Conservation (phyloP, 1,140 invertebrate genomes). For the Drosophila repleta region DNA sequence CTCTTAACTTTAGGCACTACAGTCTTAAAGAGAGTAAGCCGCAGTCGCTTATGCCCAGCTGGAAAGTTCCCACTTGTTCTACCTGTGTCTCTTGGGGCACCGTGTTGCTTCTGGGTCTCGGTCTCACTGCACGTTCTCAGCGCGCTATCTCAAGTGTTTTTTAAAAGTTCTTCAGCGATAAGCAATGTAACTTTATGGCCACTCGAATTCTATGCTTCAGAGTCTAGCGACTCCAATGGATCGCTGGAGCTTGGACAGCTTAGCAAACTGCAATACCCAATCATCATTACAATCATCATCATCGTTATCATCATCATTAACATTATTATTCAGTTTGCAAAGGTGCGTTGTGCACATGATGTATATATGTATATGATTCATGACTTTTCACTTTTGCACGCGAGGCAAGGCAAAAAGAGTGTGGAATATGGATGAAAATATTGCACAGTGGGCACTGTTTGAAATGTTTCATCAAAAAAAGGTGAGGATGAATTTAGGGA, state of each 20-base stretch:
- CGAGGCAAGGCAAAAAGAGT: conserved; percentile 24
- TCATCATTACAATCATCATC: conserved; percentile 28
- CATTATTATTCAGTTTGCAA: conserved; percentile 43
- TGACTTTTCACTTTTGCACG: conserved; percentile 77
- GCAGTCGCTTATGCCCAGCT: not conserved
- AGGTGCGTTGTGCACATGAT: conserved; percentile 72
- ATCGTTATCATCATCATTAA: conserved; percentile 45
- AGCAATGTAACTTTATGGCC: conserved; percentile 77
- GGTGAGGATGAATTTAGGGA: not conserved
- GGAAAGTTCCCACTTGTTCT: conserved; percentile 22
- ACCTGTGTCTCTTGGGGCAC: conserved; percentile 17
- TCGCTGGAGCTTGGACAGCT: conserved; percentile 7
- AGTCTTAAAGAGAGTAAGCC: not conserved
- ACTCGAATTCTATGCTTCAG: conserved; percentile 57
- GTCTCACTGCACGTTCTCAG: conserved; percentile 56
- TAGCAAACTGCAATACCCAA: conserved; percentile 14
- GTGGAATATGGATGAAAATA: conserved; percentile 15
- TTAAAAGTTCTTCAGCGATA: conserved; percentile 81
- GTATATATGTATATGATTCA: conserved; percentile 68
- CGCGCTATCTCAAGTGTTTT: conserved; percentile 75
- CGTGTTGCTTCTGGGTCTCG: conserved; percentile 38
- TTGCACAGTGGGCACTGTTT: conserved; percentile 49
- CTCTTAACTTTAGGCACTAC: too few relatives aligned
- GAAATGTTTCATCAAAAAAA: not conserved
- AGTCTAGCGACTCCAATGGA: conserved; percentile 19